Conservation (phyloP, 2,888 invertebrate genomes). For the Phanerotoma sp. region DNA sequence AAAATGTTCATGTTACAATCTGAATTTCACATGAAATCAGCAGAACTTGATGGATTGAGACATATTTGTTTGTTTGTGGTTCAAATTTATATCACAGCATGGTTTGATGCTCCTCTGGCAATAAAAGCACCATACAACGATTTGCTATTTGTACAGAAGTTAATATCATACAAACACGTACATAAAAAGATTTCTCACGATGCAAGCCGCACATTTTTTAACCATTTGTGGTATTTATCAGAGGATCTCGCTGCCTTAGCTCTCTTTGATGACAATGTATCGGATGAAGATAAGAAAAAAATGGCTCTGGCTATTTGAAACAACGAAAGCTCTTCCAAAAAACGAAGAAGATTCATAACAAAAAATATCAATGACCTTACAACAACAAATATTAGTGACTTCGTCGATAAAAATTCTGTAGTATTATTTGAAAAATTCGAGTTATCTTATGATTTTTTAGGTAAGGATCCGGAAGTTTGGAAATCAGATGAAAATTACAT, state of each 20-base stretch:
- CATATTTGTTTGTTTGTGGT: slow-evolving; percentile 35
- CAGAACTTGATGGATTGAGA: slow-evolving; percentile 28
- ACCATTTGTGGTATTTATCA: not conserved
- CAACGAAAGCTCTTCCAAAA: too few relatives aligned
- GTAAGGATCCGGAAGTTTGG: not conserved
- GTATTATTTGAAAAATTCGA: not conserved
- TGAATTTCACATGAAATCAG: slow-evolving; percentile 29
- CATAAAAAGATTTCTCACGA: not conserved
- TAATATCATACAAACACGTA: not conserved
- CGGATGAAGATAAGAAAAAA: too few relatives aligned
- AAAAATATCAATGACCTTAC: too few relatives aligned
- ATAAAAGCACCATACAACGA: not conserved
- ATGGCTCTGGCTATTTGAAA: too few relatives aligned
- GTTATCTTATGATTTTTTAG: not conserved
- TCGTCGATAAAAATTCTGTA: not conserved
- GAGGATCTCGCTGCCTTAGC: not conserved
- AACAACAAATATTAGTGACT: too few relatives aligned
- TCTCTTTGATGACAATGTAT: not conserved
- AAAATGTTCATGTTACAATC: slow-evolving; percentile 39
- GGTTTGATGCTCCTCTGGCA: slow-evolving; percentile 21
- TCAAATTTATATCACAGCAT: slow-evolving; percentile 31
- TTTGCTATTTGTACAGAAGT: not conserved
- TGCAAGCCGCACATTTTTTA: not conserved
- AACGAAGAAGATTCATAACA: too few relatives aligned
- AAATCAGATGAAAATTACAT: not conserved